These are phyloP conservation scores for Luffia ferchaultella DNA, from an alignment of 2,888 invertebrate species.

Conservation along the genomic window DNA sequence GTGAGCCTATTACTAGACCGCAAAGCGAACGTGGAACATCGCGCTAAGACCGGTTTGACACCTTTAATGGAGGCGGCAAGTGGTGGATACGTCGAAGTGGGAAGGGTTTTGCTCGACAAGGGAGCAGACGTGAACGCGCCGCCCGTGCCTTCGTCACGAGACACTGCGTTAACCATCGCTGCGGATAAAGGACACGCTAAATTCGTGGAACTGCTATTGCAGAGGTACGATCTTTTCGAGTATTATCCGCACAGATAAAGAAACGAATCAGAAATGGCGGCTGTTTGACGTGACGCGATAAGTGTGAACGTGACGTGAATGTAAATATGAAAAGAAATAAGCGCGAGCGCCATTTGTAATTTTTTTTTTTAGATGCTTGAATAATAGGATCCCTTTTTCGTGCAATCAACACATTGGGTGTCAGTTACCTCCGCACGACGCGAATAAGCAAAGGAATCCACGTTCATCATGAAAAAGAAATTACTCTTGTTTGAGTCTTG, in stretches of 20 bases:
- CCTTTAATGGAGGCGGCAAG: slow-evolving; percentile 99
- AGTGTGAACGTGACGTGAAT: too few relatives aligned
- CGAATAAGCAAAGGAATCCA: too few relatives aligned
- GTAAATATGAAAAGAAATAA: too few relatives aligned
- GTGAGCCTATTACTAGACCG: slow-evolving; percentile 95
- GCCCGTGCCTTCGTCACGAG: slow-evolving; percentile 96
- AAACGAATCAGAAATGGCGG: not conserved
- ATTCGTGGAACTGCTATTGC: slow-evolving; percentile 84
- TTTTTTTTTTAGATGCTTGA: too few relatives aligned
- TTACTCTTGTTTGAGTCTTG: too few relatives aligned
- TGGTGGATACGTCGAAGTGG: slow-evolving; percentile 99
- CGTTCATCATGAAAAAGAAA: too few relatives aligned
- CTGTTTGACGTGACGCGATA: not conserved
- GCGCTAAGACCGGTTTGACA: slow-evolving; percentile 98
- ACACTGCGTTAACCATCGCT: slow-evolving; percentile 98
- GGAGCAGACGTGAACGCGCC: slow-evolving; percentile 99
- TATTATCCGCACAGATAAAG: too few relatives aligned
- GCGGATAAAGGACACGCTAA: slow-evolving; percentile 99
- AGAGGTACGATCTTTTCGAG: slow-evolving; percentile 41
- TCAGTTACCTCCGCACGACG: too few relatives aligned
- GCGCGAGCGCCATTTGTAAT: too few relatives aligned
- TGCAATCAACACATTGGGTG: too few relatives aligned
- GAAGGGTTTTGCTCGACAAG: slow-evolving; percentile 92
- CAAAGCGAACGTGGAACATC: slow-evolving; percentile 98
- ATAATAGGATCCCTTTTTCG: too few relatives aligned